A percentile compares a stretch with the other conserved stretches of the same genome.
Evolutionary conservation across 1,140 invertebrate species (phyloP).

Genomic region (Ceratina japonica): DNA sequence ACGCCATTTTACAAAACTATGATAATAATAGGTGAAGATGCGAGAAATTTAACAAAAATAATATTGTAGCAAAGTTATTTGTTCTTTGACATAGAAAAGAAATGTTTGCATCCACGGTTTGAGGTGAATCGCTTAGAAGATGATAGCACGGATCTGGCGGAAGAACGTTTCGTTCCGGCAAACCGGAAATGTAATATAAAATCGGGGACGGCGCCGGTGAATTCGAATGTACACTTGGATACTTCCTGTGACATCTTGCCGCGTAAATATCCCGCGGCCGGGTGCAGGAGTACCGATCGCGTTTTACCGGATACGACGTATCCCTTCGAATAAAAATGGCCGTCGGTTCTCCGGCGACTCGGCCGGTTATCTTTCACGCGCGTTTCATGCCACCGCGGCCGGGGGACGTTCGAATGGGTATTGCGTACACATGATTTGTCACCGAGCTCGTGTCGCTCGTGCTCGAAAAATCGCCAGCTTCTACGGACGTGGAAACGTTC

Average conservation of each 20-base stretch:
- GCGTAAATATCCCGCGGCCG: conserved; percentile 50
- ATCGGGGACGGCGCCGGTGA: not conserved
- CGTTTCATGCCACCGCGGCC: conserved; percentile 42
- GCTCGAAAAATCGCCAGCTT: conserved; percentile 42
- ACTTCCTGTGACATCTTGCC: conserved; percentile 36
- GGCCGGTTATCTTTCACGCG: conserved; percentile 40
- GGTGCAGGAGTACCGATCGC: conserved; percentile 1
- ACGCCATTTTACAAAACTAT: too few species aligned
- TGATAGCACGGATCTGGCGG: too few species aligned
- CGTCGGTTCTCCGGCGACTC: not conserved
- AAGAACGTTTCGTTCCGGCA: not conserved
- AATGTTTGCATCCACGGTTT: too few species aligned
- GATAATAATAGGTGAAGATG: too few species aligned
- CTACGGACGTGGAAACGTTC: conserved; percentile 13
- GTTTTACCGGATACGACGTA: conserved; percentile 15
- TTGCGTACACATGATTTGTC: conserved; percentile 57
- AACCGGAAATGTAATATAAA: conserved; percentile 29
- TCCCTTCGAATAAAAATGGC: conserved; percentile 53
- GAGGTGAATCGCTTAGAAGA: not conserved
- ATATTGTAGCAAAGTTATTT: too few species aligned
- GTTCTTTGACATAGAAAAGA: too few species aligned
- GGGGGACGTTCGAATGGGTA: conserved; percentile 31
- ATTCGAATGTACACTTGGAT: conserved; percentile 22
- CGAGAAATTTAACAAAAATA: too few species aligned
- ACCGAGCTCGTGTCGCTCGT: not conserved